These are phyloP conservation scores for Acinonyx jubatus DNA, from an alignment of 2,113 vertebrate species.

Conservation along the genomic window DNA sequence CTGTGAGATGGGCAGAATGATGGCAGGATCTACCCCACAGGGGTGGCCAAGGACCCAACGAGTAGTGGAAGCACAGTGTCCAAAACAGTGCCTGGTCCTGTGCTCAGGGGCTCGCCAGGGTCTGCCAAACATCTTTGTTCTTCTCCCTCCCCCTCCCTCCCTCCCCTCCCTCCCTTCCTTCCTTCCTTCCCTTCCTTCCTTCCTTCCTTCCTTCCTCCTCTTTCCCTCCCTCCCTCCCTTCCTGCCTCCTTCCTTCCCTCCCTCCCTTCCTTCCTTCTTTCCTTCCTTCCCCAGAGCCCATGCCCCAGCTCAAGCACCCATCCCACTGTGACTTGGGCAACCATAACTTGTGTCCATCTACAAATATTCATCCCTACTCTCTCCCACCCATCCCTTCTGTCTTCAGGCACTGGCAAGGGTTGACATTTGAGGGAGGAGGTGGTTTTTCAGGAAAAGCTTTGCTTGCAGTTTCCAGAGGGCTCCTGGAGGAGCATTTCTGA, in stretches of 20 bases:
- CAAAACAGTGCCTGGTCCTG: rapidly evolving
- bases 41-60: neutral
- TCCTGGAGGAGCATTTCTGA: neutral
- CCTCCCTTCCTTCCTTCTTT: no score
- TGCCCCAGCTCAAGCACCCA: neutral
- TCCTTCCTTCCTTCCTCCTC: neutral
- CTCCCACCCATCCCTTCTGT: neutral
- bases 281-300: neutral
- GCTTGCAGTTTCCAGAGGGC: neutral
- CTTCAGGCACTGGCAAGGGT: neutral
- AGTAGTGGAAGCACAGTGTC: rapidly evolving
- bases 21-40: rapidly evolving
- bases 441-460: neutral
- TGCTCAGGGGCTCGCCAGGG: neutral
- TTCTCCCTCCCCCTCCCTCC: neutral
- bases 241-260: no score
- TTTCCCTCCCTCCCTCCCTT: neutral
- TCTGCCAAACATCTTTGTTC: neutral
- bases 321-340: neutral
- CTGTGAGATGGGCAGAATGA: neutral
- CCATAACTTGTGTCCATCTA: neutral
- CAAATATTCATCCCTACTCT: neutral
- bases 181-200: neutral
- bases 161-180: neutral
- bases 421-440: neutral